phyloP scores from a whole-genome alignment of 2,888 invertebrate species.

The Lycocerus yunnanus region DNA sequence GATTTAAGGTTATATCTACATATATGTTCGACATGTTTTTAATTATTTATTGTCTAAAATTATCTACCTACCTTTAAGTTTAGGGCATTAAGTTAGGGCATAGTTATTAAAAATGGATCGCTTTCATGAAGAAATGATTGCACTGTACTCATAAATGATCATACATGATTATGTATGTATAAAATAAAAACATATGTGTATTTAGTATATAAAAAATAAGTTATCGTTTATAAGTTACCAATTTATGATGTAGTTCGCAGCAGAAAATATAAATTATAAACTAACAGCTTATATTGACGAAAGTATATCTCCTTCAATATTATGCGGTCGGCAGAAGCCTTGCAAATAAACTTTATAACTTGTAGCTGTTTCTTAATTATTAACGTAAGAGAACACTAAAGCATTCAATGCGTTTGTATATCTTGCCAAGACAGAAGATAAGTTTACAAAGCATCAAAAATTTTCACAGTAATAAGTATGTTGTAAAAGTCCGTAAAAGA shows the following conservation, averaged over 20 bases:
- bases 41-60: too few species aligned
- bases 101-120: not conserved
- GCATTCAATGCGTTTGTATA: constrained; percentile 43
- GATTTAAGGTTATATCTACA: too few species aligned
- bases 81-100: too few species aligned
- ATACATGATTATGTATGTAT: not conserved
- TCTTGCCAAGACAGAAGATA: constrained; percentile 34
- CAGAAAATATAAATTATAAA: constrained; percentile 42
- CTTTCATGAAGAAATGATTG: not conserved
- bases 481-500: too few species aligned
- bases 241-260: constrained; percentile 38
- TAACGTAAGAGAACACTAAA: constrained; percentile 49
- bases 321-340: constrained; percentile 49
- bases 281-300: constrained; percentile 46
- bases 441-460: constrained; percentile 37
- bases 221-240: constrained; percentile 4
- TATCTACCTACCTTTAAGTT: too few species aligned
- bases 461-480: not conserved
- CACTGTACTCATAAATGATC: not conserved
- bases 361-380: constrained; percentile 53
- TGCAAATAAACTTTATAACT: constrained; percentile 51
- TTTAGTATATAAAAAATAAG: not conserved
- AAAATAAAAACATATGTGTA: not conserved
- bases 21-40: too few species aligned
- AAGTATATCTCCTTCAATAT: constrained; percentile 38